These are phyloP conservation scores for Psittacula derbiana DNA, from an alignment of 2,797 vertebrate species.

Conservation along the genomic window DNA sequence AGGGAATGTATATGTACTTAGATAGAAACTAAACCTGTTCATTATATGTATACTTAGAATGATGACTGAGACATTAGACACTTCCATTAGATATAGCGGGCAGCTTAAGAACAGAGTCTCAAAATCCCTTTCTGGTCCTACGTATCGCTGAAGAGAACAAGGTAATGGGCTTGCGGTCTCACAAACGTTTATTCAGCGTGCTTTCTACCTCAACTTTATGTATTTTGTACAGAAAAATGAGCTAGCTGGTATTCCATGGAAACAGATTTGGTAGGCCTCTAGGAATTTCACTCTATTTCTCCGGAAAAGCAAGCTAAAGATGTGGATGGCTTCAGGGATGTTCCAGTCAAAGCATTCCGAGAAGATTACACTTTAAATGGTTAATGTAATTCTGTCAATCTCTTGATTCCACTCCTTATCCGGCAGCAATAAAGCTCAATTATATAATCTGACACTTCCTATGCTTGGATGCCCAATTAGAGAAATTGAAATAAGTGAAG, in stretches of 20 bases:
- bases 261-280: not conserved
- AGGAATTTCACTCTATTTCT: not conserved
- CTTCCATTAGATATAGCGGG: not conserved
- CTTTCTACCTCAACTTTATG: not conserved
- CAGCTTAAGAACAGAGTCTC: not conserved
- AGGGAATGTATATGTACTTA: not conserved
- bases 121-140: not conserved
- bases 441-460: slow-evolving; percentile 46
- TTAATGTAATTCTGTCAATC: not conserved
- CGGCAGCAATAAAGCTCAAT: slow-evolving; percentile 35
- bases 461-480: not conserved
- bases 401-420: slow-evolving; percentile 21
- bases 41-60: not conserved
- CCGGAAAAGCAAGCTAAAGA: not conserved
- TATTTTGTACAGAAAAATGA: not conserved
- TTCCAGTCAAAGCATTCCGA: not conserved
- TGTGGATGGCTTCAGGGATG: not conserved
- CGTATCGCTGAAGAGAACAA: not conserved
- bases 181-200: not conserved
- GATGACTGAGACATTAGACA: not conserved
- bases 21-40: not conserved
- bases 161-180: not conserved
- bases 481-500: slow-evolving; percentile 3
- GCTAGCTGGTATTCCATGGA: not conserved
- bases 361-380: not conserved